phyloP scores from a whole-genome alignment of 2,797 vertebrate species.

The Leucoraja ocellata region DNA sequence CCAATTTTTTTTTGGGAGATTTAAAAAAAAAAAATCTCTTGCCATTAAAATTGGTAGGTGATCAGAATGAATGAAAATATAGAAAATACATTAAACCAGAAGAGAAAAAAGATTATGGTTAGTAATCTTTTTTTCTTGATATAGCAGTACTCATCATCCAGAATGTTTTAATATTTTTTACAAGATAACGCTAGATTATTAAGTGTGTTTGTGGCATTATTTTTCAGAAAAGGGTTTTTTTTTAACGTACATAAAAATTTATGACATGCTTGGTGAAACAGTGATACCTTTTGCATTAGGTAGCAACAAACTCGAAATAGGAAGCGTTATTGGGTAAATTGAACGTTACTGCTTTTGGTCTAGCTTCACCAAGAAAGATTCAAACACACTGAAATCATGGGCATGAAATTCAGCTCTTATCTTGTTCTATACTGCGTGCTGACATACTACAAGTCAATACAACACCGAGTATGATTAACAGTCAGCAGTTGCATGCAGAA shows the following conservation, averaged over 20 bases:
- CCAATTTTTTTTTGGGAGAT: slow-evolving; percentile 16
- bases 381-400: slow-evolving; percentile 34
- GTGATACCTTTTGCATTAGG: not conserved
- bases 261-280: slow-evolving; percentile 11
- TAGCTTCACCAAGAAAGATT: slow-evolving; percentile 30
- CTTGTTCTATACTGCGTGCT: slow-evolving; percentile 37
- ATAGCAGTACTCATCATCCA: not conserved
- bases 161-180: slow-evolving; percentile 6
- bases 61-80: slow-evolving; percentile 5
- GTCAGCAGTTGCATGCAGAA: slow-evolving; percentile 35
- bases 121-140: not conserved
- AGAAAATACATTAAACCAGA: not conserved
- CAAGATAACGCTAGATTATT: not conserved
- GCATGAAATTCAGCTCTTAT: slow-evolving; percentile 36
- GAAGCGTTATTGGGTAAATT: slow-evolving; percentile 6
- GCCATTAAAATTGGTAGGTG: not conserved
- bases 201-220: slow-evolving; percentile 2
- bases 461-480: slow-evolving; percentile 35
- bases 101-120: not conserved
- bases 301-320: not conserved
- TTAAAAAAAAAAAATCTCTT: not conserved
- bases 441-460: slow-evolving; percentile 36
- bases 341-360: not conserved
- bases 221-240: not conserved
- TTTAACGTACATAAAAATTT: not conserved